Base-by-base conservation (phyloP, 2,888 invertebrate genomes). In the Mactromeris polynyma region DNA sequence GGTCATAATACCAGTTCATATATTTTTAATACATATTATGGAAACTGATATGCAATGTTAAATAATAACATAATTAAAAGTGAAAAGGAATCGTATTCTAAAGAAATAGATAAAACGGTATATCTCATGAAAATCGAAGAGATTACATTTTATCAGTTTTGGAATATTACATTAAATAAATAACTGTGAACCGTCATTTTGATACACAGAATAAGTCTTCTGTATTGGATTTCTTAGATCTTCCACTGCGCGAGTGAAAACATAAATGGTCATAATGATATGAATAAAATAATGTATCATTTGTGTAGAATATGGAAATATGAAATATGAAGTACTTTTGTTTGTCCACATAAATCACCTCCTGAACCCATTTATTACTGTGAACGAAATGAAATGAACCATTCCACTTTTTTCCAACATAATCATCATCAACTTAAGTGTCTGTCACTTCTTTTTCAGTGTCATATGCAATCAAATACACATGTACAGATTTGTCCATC, bases 251-350 rank as follows among this genome's bases (percentile, higher is more conserved):
- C 26, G 26, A 64, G 58, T 64, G n/a, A 9, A 64, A 26, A 64
- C 26, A 64, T n/a, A 26, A 7, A 64, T n/a, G 3, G 19, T 54
- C 21, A 54, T 4, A 64, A 64, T 64, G 58, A 64, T 64, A n/a
- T n/a, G 21, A 64, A 64, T 64, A 64, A 4, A 64, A 26, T 64
- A 64, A 64, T 64, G 58, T 26, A 64, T 64, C 7, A 64, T 26
- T 64, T 64, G 58, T 64, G 58, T 64, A 64, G 58, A 64, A 64
- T 64, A n/a, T 64, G 58, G 26, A 64, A 64, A 64, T 64, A n/a
- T 64, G 58, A 64, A 64, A 4, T 26, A 26, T 64, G 58, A 64
- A n/a, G 4, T 36, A 79, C 79, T 79, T 40, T 40, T 42, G 11
- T n/a, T 42, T 19, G 42, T 40, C 42, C 19, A 40, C 79, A 21